These are phyloP conservation scores for Karalla daura DNA, from an alignment of 2,797 vertebrate genomes.

Conservation along the genomic window DNA sequence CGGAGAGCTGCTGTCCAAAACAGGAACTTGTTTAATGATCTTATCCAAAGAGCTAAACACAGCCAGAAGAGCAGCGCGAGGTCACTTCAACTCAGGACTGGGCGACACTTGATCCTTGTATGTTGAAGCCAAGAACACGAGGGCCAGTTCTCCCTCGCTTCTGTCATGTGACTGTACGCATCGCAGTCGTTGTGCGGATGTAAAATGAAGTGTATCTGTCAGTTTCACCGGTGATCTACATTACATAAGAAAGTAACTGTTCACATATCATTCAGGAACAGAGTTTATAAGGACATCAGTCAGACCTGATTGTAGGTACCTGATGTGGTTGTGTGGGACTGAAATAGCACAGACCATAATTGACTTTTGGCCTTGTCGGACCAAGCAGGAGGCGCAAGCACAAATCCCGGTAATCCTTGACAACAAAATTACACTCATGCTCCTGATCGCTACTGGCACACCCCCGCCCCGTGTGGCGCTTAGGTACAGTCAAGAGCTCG, in stretches of 20 bases:
- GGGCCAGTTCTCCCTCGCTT: slow-evolving; percentile 1
- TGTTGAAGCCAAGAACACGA: background rate
- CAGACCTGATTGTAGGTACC: background rate
- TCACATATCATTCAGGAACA: slow-evolving; percentile 6
- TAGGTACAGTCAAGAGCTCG: slow-evolving; percentile 5
- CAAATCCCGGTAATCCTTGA: slow-evolving; percentile 69
- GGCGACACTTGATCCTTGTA: slow-evolving; percentile 20
- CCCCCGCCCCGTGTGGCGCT: background rate
- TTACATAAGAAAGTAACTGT: background rate
- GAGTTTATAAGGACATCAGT: slow-evolving; percentile 9
- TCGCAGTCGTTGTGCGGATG: background rate
- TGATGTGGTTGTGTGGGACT: slow-evolving; percentile 21
- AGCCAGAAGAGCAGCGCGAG: background rate
- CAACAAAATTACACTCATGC: slow-evolving; percentile 49
- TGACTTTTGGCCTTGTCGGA: slow-evolving; percentile 49
- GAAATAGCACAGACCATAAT: slow-evolving; percentile 53
- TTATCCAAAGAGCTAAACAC: slow-evolving; percentile 15
- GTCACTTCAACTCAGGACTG: background rate
- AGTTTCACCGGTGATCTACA: background rate
- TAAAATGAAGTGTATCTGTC: background rate
- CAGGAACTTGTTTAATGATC: slow-evolving; percentile 25
- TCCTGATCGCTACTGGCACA: slow-evolving; percentile 29
- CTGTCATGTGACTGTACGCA: slow-evolving; percentile 1
- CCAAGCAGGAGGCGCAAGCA: slow-evolving; percentile 29
- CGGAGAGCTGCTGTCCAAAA: background rate